Percentiles rank a stretch among this genome's conserved stretches.
These are phyloP conservation scores for Drosophila subquinaria DNA, from an alignment of 2,888 invertebrate species.

Conservation along the genomic window DNA sequence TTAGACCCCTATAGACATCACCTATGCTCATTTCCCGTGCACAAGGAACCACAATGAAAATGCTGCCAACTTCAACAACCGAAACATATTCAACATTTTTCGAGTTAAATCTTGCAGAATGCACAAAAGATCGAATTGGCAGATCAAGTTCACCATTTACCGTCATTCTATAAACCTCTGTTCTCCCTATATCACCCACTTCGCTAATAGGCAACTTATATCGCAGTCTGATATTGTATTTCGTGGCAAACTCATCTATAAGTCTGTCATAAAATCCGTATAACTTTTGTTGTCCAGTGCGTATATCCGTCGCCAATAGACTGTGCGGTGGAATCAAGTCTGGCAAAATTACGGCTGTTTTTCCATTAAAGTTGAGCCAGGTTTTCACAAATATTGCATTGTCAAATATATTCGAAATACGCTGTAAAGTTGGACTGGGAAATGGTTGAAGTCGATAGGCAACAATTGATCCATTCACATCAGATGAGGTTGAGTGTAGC, in stretches of 20 bases:
- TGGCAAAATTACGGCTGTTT: background rate
- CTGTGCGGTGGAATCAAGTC: conserved; percentile 7
- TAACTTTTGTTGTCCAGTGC: conserved; percentile 10
- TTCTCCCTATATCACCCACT: background rate
- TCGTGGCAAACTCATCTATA: conserved; percentile 24
- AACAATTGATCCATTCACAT: background rate
- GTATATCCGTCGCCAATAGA: background rate
- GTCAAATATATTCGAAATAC: background rate
- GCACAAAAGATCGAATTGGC: background rate
- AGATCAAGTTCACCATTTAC: conserved; percentile 16
- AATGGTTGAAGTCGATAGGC: conserved; percentile 33
- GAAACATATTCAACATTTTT: background rate
- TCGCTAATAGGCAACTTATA: background rate
- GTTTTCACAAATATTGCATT: background rate
- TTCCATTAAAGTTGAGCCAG: conserved; percentile 20
- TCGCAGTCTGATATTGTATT: conserved; percentile 18
- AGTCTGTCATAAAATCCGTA: conserved; percentile 15
- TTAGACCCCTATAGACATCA: conserved; percentile 28
- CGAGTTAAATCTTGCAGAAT: accelerated
- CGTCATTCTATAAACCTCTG: background rate
- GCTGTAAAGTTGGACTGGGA: conserved; percentile 18
- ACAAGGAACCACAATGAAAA: conserved; percentile 40
- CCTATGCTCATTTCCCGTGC: conserved; percentile 19
- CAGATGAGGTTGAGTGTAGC: background rate
- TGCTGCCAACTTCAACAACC: background rate